Conservation (phyloP, 2,888 invertebrate species). For the Neoscelio sp. region DNA sequence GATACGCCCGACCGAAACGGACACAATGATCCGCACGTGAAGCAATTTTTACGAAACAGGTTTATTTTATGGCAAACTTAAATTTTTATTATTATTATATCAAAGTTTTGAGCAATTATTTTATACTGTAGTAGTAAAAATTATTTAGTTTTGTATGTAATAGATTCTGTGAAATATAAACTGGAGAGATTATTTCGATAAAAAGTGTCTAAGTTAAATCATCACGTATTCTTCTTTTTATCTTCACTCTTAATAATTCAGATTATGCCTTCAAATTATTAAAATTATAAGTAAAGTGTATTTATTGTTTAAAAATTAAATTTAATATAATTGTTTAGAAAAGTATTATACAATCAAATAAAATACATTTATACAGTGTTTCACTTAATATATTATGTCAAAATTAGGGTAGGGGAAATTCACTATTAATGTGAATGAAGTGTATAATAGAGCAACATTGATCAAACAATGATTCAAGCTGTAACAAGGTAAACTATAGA, state of each 20-base stretch:
- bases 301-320: too few relatives aligned
- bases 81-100: not conserved
- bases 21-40: conserved; percentile 53
- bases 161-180: too few relatives aligned
- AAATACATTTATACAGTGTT: not conserved
- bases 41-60: conserved; percentile 39
- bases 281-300: too few relatives aligned
- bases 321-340: too few relatives aligned
- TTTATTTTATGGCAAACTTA: conserved; percentile 16
- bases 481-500: conserved; percentile 40
- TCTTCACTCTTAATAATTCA: too few relatives aligned
- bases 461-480: conserved; percentile 51
- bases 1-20: conserved; percentile 53
- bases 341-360: not conserved
- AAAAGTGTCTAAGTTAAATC: too few relatives aligned
- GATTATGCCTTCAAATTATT: too few relatives aligned
- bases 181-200: too few relatives aligned
- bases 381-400: too few relatives aligned
- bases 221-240: too few relatives aligned
- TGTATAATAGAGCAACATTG: conserved; percentile 54
- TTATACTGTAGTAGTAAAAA: not conserved
- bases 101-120: not conserved
- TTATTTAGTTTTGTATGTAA: not conserved
- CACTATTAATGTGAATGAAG: conserved; percentile 49
- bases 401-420: not conserved